These are phyloP conservation scores for Tiphia femorata DNA, from an alignment of 2,888 invertebrate genomes.

Conservation along the genomic window DNA sequence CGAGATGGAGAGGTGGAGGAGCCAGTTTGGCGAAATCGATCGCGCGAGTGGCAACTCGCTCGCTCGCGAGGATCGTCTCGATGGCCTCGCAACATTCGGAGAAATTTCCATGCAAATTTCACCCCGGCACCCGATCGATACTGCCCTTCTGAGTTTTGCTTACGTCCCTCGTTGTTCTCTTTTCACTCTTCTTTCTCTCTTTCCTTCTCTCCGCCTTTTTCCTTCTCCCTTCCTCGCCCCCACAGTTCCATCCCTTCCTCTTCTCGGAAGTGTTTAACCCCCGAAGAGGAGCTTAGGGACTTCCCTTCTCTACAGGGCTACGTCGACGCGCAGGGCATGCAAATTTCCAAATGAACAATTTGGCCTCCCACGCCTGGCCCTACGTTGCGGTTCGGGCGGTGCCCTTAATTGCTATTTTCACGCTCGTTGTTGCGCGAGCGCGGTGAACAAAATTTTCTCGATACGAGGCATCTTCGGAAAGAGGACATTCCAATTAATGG, in stretches of 20 bases:
- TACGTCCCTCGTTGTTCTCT: constrained; percentile 11
- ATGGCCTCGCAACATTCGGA: constrained; percentile 2
- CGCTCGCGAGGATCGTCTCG: constrained; percentile 11
- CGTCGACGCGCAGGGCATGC: constrained; percentile 15
- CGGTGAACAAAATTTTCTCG: too few relatives aligned
- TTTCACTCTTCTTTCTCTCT: constrained; percentile 13
- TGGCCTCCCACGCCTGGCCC: too few relatives aligned
- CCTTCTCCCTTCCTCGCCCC: constrained; percentile 12
- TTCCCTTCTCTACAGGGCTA: not conserved
- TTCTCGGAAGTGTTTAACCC: constrained; percentile 17
- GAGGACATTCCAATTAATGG: too few relatives aligned
- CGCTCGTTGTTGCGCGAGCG: not conserved
- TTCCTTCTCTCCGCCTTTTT: constrained; percentile 4
- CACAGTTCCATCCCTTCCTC: constrained; percentile 4
- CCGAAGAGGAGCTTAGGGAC: constrained; percentile 4
- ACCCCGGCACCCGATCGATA: constrained; percentile 52
- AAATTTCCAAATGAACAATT: constrained; percentile 31
- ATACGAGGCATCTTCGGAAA: too few relatives aligned
- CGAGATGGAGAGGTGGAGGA: too few relatives aligned
- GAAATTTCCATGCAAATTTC: constrained; percentile 54
- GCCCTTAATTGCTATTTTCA: not conserved
- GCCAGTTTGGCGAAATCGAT: too few relatives aligned
- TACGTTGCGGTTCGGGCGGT: not conserved
- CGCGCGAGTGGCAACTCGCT: not conserved
- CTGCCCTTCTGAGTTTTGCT: constrained; percentile 24